Percentiles rank a stretch among this genome's conserved stretches.
Evolutionary conservation across 2,888 invertebrate genomes (phyloP).

Genomic region (Hemicrepidius hirtus): DNA sequence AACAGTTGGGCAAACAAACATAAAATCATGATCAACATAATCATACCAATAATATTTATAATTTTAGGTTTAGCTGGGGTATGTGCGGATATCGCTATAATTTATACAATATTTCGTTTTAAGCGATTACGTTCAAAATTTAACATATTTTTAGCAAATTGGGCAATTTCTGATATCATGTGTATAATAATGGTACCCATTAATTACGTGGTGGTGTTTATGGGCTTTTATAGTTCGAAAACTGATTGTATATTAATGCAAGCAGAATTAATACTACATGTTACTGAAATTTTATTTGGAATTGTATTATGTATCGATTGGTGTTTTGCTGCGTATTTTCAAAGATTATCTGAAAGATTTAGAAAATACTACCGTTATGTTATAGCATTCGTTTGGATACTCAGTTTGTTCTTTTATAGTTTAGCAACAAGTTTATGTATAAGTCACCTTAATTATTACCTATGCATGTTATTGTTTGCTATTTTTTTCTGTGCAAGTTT

Average conservation of each 20-base stretch:
- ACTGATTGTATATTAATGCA: background rate
- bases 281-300: background rate
- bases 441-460: too few species aligned
- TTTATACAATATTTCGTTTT: background rate
- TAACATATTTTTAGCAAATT: background rate
- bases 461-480: too few species aligned
- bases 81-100: background rate
- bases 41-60: too few species aligned
- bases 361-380: background rate
- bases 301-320: background rate
- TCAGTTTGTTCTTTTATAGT: too few species aligned
- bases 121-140: background rate
- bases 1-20: too few species aligned
- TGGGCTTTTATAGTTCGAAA: too few species aligned
- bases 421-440: too few species aligned
- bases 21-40: too few species aligned
- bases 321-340: slow-evolving; percentile 10
- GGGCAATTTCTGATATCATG: background rate
- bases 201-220: too few species aligned
- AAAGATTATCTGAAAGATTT: background rate
- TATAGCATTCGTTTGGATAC: background rate
- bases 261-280: background rate
- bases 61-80: background rate
- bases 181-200: background rate
- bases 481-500: too few species aligned